Evolutionary conservation across 2,113 vertebrate species (phyloP), one percentile per base, ranked within the genome.

Genomic region (Bubo blakistoni): DNA sequence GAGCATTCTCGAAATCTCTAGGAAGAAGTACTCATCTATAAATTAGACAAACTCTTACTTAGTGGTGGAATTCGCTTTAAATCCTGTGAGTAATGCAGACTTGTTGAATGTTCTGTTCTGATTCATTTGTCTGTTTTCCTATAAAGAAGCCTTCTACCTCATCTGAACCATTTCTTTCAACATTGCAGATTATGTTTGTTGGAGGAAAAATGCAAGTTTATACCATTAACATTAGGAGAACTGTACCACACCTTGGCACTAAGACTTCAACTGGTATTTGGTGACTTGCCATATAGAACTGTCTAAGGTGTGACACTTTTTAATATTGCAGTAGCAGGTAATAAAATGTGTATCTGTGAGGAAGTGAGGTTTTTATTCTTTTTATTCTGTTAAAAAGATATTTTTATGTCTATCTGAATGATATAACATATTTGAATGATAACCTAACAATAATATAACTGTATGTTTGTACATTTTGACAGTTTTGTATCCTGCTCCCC

Each of bases 281-380:
- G 24, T 62, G 13, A 5, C 44, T 4, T 2, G 1, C 34, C 42
- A 1, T 16, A 0, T 1, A 70, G 66, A 36, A 10, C 58, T 81
- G 16, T 58, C 30, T 7, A 9, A 7, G 30, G 20, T 12, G 34
- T 22, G 69, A 29, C 24, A 6, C 6, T 16, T 67, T 15, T 3
- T 3, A 24, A 7, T 17, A 3, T 9, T 32, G 18, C 44, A 18
- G 44, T 46, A 46, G 2, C 4, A 13, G 15, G 83, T 40, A 29
- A 21, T 17, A 3, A 19, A 27, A 0, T 19, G 59, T 1, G 32
- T 3, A 2, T 0, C 49, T 42, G 13, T 4, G 32, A 18, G 47
- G 22, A 42, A 16, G 12, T 47, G 18, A 71, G 21, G 11, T 2
- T 7, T 6, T 61, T 3, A 3, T 5, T 30, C 7, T 2, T 4